Conservation (phyloP, 92 coral and sea anemone species). For the Porites rus region DNA sequence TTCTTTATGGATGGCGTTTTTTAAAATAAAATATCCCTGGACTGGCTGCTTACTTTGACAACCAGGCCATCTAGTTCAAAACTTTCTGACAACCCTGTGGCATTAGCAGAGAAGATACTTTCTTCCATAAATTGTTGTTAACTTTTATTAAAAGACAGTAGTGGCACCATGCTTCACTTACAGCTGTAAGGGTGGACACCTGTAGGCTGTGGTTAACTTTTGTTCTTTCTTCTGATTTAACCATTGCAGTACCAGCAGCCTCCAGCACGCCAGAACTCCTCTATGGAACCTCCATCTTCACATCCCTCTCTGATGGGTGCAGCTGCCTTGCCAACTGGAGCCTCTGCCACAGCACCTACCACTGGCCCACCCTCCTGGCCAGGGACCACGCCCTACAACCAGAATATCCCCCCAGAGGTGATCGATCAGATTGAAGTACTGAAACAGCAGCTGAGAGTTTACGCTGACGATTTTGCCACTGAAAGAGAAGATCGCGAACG, state of each 20-base stretch:
- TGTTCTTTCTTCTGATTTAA: neutral
- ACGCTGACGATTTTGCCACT: constrained; percentile 89
- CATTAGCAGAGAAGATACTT: too few species aligned
- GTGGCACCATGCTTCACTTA: neutral
- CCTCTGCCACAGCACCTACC: neutral
- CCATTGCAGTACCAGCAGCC: constrained; percentile 3
- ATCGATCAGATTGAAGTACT: constrained; percentile 86
- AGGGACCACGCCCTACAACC: constrained; percentile 22
- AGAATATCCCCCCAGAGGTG: constrained; percentile 54
- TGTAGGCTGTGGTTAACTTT: neutral
- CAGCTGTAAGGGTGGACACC: neutral
- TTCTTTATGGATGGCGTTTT: too few species aligned
- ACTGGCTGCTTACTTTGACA: too few species aligned
- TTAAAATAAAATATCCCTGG: too few species aligned
- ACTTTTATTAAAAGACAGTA: too few species aligned
- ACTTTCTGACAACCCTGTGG: too few species aligned
- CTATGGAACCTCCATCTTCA: constrained; percentile 14
- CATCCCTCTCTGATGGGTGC: constrained; percentile 21
- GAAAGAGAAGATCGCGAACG: constrained; percentile 95
- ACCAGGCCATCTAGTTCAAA: too few species aligned
- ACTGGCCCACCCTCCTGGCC: constrained; percentile 18
- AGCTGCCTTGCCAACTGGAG: neutral
- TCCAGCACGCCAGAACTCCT: neutral
- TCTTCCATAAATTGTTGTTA: too few species aligned
- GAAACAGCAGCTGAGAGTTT: constrained; percentile 89